Percentiles rank a stretch among this genome's conserved stretches.
These are phyloP conservation scores for Tyto alba DNA, from an alignment of 2,113 vertebrate species.

Conservation along the genomic window DNA sequence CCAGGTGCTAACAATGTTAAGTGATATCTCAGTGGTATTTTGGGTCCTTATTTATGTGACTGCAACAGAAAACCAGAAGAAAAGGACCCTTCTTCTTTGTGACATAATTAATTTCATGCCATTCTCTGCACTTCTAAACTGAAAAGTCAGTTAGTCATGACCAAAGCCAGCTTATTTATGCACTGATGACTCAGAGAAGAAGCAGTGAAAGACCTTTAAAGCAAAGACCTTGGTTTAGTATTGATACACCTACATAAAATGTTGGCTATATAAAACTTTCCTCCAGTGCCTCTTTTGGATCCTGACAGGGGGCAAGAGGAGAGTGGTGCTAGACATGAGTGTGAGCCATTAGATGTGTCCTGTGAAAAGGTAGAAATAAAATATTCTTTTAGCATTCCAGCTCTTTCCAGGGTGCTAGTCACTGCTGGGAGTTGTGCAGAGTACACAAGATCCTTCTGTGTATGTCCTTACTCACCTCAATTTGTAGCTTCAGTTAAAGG, in stretches of 20 bases:
- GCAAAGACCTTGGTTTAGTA: not conserved
- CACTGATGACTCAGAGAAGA: not conserved
- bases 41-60: not conserved
- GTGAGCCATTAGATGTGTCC: not conserved
- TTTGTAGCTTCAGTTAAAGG: not conserved
- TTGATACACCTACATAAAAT: not conserved
- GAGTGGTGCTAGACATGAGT: not conserved
- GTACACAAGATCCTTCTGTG: not conserved
- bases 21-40: constrained; percentile 2
- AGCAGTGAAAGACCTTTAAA: not conserved
- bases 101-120: constrained; percentile 5
- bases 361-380: not conserved
- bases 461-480: not conserved
- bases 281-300: not conserved
- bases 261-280: not conserved
- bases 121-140: not conserved
- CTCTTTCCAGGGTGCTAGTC: not conserved
- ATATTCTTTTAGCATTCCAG: not conserved
- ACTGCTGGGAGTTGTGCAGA: not conserved
- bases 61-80: not conserved
- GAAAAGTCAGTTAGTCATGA: not conserved
- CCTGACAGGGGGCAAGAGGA: not conserved
- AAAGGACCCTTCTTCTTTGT: not conserved
- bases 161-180: not conserved
- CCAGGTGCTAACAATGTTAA: constrained; percentile 5